Evolutionary conservation across 1,140 invertebrate genomes (phyloP), one percentile per base, ranked within the genome.

Genomic region (Drosophila burlai): DNA sequence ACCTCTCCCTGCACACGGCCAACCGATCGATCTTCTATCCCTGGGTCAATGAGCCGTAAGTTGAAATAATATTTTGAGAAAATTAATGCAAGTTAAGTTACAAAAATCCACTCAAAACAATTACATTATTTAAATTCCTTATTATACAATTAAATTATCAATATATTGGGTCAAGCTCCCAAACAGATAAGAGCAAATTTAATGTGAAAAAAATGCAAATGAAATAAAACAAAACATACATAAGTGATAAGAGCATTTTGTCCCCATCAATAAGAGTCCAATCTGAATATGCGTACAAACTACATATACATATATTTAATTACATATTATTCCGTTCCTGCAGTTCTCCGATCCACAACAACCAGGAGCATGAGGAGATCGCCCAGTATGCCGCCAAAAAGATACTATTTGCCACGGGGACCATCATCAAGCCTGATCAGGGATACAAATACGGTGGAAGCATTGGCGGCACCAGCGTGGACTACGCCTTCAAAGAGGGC

Each of bases 401-500:
- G 0, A 71, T 85, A 29, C 10, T 9, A 0, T 26, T 3, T 15
- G 42, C 40, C 3, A 76, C 47, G 1, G 49, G 57, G 1, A 66
- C 73, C 0, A 9, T n/a, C 1, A 81, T 74, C 16, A 57, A 9
- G 31, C 43, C 69, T 8, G 47, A n/a, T 0, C 81, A 68, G 31
- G 47, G 13, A 15, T 46, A 42, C 15, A 7, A 15, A 2, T 52
- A 52, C 16, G 68, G 40, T n/a, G 5, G 47, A 26, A 21, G 47
- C 15, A 60, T 84, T 42, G 78, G 82, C 6, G 82, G 81, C 18
- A 84, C 68, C 26, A 85, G 82, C 26, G 3, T 81, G 7, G 82
- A 84, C 21, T 26, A 84, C 21, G 82, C 82, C 21, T 74, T 49
- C 10, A 4, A n/a, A 0, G 21, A 55, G 18, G 82, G 82, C 4